Percentiles rank a stretch among this genome's conserved stretches.
Evolutionary conservation across 2,113 vertebrate genomes (phyloP).

Genomic region (Erpornis zantholeuca): DNA sequence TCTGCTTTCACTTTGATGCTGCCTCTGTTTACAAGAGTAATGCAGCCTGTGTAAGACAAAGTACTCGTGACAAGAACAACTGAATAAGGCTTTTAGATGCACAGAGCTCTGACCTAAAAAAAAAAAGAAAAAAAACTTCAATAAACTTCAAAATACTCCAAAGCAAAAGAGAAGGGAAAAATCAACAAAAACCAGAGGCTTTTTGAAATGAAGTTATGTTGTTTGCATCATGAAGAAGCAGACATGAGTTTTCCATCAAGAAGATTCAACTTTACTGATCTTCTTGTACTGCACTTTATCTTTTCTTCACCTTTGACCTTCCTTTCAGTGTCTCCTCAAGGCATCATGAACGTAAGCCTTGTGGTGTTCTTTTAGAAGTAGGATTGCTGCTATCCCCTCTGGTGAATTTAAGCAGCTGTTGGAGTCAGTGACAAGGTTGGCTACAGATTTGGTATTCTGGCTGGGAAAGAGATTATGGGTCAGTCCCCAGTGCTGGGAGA

Average conservation of each 20-base stretch:
- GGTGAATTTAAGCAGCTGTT: constrained; percentile 89
- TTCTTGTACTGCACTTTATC: constrained; percentile 97
- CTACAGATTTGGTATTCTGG: constrained; percentile 85
- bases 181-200: constrained; percentile 75
- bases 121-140: constrained; percentile 66
- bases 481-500: constrained; percentile 83
- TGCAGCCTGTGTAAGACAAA: constrained; percentile 94
- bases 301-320: constrained; percentile 94
- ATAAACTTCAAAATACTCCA: constrained; percentile 68
- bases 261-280: constrained; percentile 88
- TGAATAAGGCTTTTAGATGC: constrained; percentile 92
- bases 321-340: constrained; percentile 86
- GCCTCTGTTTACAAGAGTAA: constrained; percentile 91
- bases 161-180: constrained; percentile 52
- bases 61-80: constrained; percentile 96
- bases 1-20: constrained; percentile 95
- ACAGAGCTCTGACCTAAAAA: constrained; percentile 82
- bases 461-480: constrained; percentile 96
- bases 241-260: constrained; percentile 80
- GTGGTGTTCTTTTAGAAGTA: constrained; percentile 90
- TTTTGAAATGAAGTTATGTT: constrained; percentile 81
- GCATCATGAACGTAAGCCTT: constrained; percentile 87
- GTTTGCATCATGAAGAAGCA: constrained; percentile 73
- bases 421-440: constrained; percentile 89
- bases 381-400: constrained; percentile 85